phyloP scores from a whole-genome alignment of 1,140 invertebrate species.

The Pinna nobilis region DNA sequence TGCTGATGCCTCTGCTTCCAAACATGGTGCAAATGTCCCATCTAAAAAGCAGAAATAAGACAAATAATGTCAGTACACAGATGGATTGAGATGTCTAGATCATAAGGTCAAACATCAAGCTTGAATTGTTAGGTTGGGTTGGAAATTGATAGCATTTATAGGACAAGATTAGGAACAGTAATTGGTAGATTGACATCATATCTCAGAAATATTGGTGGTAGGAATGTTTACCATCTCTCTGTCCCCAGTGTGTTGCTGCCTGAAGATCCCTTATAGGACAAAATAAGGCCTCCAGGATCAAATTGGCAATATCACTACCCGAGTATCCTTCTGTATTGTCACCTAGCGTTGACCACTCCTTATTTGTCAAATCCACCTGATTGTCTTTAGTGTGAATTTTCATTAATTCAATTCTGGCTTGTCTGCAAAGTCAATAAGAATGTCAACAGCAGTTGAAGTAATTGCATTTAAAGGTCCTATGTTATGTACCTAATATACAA shows the following conservation, averaged over 20 bases:
- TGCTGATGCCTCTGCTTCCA: conserved; percentile 31
- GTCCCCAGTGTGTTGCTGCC: conserved; percentile 61
- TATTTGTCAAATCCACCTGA: conserved; percentile 51
- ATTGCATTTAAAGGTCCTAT: too few relatives aligned
- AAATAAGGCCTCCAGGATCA: conserved; percentile 77
- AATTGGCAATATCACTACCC: conserved; percentile 78
- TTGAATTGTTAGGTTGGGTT: not conserved
- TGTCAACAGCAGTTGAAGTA: too few relatives aligned
- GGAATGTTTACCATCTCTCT: conserved; percentile 50
- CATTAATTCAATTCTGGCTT: conserved; percentile 68
- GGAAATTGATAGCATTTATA: not conserved
- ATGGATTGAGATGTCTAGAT: not conserved
- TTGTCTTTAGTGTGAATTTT: conserved; percentile 63
- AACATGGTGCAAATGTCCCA: conserved; percentile 54
- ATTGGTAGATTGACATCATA: not conserved
- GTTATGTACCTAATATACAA: too few relatives aligned
- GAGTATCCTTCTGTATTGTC: conserved; percentile 77
- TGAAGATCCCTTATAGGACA: conserved; percentile 77
- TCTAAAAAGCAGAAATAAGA: conserved; percentile 36
- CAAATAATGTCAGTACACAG: not conserved
- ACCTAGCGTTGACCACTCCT: conserved; percentile 74
- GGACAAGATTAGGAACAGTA: not conserved
- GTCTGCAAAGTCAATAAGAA: conserved; percentile 40
- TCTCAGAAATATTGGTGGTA: not conserved
- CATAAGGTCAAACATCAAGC: not conserved